Evolutionary conservation across 2,888 invertebrate genomes (phyloP).

Genomic region (Hydriomena furcata): DNA sequence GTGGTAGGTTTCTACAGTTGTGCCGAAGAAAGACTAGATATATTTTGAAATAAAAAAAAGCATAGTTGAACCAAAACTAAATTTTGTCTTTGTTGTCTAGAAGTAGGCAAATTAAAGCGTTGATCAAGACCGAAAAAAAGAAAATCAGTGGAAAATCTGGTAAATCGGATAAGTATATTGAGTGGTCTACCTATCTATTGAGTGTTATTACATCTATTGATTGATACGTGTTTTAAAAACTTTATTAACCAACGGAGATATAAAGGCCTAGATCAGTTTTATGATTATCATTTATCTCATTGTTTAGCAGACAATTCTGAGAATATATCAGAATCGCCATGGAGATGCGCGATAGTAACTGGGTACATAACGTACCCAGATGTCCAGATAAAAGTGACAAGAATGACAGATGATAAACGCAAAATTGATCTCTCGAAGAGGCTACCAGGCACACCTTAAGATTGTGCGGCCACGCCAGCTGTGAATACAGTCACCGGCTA

Average conservation of each 20-base stretch:
- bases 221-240: background rate
- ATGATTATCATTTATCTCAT: constrained; percentile 6
- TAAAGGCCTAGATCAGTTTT: background rate
- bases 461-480: constrained; percentile 47
- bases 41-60: no score
- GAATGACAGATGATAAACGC: constrained; percentile 41
- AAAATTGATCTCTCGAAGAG: constrained; percentile 35
- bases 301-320: constrained; percentile 38
- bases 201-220: no score
- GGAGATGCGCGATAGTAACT: constrained; percentile 42
- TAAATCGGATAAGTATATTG: no score
- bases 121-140: no score
- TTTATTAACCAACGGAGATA: background rate
- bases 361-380: constrained; percentile 1
- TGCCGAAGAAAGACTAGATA: no score
- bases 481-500: constrained; percentile 43
- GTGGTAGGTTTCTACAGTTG: no score
- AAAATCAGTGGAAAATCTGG: no score
- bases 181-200: no score
- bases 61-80: no score
- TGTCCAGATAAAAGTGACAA: constrained; percentile 40
- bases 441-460: constrained; percentile 50
- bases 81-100: no score
- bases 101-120: no score
- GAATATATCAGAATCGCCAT: constrained; percentile 42